Conservation (phyloP, 2,888 invertebrate genomes). For the Ecliptopera silaceata region DNA sequence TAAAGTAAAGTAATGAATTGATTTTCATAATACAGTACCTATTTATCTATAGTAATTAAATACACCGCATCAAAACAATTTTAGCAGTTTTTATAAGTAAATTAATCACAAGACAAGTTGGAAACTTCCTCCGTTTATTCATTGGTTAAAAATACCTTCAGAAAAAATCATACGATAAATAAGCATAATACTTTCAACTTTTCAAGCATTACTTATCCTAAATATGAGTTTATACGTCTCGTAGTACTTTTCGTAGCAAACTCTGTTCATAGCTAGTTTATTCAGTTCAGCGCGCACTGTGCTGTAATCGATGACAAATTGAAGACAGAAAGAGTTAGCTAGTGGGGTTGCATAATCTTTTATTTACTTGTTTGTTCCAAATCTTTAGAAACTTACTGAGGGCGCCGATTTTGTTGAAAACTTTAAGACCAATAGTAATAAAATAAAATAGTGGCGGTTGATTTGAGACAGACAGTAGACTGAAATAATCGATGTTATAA, state of each 20-base stretch:
- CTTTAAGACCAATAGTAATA: not conserved
- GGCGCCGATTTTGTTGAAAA: not conserved
- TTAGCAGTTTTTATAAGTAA: no score
- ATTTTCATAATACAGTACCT: no score
- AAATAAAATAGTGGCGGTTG: not conserved
- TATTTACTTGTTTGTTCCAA: conserved; percentile 1
- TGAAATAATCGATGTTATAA: no score
- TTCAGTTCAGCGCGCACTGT: not conserved
- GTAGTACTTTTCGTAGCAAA: not conserved
- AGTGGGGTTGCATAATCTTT: not conserved
- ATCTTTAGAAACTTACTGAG: not conserved
- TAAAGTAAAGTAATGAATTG: not conserved
- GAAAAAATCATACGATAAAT: no score
- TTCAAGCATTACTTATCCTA: no score
- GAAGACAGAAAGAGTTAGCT: not conserved
- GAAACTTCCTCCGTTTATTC: no score
- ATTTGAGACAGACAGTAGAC: not conserved
- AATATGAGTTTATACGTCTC: no score
- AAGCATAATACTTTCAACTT: no score
- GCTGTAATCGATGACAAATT: not conserved
- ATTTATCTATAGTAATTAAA: no score
- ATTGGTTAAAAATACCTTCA: no score
- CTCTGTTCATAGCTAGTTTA: not conserved
- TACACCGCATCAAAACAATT: no score
- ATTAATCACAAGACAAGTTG: no score